Base-by-base conservation (phyloP, 2,888 invertebrate genomes). In the Eulithis testata region DNA sequence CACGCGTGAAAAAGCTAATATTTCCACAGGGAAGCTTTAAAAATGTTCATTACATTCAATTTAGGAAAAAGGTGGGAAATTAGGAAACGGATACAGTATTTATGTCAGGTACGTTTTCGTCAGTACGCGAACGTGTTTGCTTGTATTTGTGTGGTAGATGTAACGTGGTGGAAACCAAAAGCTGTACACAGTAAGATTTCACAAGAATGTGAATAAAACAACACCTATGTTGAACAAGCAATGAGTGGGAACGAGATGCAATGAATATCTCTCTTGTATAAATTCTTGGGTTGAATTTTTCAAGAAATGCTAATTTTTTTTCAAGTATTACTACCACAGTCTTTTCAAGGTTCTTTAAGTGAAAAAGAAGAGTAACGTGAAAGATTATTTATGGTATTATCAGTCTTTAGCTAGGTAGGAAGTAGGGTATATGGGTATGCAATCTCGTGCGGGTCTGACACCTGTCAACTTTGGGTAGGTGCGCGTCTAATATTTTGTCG, bases 1-100 rank as follows among this genome's bases (percentile, higher is more conserved):
- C 80, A 79, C 76, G 77, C 78, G 80, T 77, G 79, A 78, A 82
- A 79, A 83, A 83, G 80, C 78, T 83, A 83, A 86, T 84, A 86
- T 81, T 82, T 80, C 76, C 76, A 73, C 73, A 61, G 70, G 69
- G 73, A 82, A 78, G 81, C 79, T 77, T 78, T 82, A 80, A 80
- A 80, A 83, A 80, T 76, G 73, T 79, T 82, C 76, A 80, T 85
- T 82, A 81, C 76, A 77, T 82, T 84, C 79, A 82, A 81, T 83
- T 82, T 80, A 73, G 73, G 68, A 72, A 73, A 21, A 73, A 74
- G 65, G 71, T 60, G 66, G 64, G 65, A 72, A 73, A 74, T 71
- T 73, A 72, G 72, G 53, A 70, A 65, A 51, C 36, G 61, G 67
- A 68, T 68, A 63, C 65, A 54, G 58, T 68, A 65, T 61, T 63